A percentile compares a stretch with the other conserved stretches of the same genome.
Conservation (phyloP, 64 coral and sea anemone species). For the Pachyseris speciosa region DNA sequence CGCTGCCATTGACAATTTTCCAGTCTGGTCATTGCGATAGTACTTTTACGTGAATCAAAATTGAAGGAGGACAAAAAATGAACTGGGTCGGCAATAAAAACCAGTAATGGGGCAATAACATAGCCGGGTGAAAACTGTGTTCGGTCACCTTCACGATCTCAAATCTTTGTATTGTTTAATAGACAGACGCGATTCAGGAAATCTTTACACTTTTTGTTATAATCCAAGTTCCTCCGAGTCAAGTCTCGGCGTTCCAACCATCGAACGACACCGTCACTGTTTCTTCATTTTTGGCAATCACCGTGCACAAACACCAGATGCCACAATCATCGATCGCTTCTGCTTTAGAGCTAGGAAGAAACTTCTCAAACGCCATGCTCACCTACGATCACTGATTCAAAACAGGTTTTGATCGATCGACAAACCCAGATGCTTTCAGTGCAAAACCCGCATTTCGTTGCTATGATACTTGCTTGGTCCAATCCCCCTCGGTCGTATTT, state of each 20-base stretch:
- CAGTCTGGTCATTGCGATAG: background rate
- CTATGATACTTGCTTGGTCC: background rate
- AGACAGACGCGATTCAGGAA: background rate
- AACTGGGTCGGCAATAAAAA: constrained; percentile 1
- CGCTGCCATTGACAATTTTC: constrained; percentile 5
- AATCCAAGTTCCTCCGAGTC: background rate
- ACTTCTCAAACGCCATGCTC: background rate
- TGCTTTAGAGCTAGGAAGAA: background rate
- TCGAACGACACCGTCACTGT: background rate
- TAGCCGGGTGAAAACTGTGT: background rate
- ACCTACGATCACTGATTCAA: background rate
- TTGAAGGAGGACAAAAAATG: background rate
- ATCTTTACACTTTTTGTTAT: background rate
- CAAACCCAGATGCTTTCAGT: background rate
- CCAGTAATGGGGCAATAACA: background rate
- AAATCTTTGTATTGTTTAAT: background rate
- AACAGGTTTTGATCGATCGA: background rate
- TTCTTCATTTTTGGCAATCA: background rate
- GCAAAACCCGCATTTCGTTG: background rate
- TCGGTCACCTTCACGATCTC: background rate
- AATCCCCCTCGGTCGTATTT: background rate
- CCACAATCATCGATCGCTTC: background rate
- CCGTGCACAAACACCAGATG: background rate
- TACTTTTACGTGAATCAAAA: background rate
- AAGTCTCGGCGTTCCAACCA: background rate